Evolutionary conservation across 2,888 invertebrate genomes (phyloP), one percentile per base, ranked within the genome.

Genomic region (Prosapia bicincta): DNA sequence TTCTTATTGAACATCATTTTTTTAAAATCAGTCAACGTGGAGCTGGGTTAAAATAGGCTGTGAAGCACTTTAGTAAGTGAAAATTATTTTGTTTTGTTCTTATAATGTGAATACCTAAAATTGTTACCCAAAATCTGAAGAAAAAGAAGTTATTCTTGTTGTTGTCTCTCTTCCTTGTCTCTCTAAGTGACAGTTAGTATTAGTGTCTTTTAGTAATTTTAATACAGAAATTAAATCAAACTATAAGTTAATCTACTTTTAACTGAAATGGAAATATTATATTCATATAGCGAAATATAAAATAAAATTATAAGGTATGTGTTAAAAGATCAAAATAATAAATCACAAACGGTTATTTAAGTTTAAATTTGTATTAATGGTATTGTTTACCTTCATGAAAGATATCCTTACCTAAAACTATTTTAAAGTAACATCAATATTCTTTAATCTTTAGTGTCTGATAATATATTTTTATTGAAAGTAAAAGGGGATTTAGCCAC

Each of bases 291-390:
- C 26, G 32, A 69, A 73, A 38, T 68, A 73, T 73, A 73, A 43
- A 69, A 73, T 73, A 68, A 72, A 73, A 73, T 54, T 73, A 73
- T 73, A 73, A 73, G 73, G 69, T 73, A 73, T 73, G 73, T 73
- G 73, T 73, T 73, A 54, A 73, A 73, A 54, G 54, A 54, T 20
- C 54, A 54, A 54, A n/a, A 20, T 54, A 54, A 54, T 54, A 54
- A 54, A 54, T 54, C 54, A 54, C 54, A 54, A 54, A 54, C 20
- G 54, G 54, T 54, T 54, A 54, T 54, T 54, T 54, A 54, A 54
- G 54, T 54, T 54, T 54, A 54, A 54, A 20, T 54, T 54, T 9
- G 20, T 54, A 54, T 54, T 54, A 54, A 13, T 54, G n/a, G n/a
- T 54, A 54, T 54, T 54, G 3, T 54, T 54, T 54, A 54, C 54